Base-by-base conservation (phyloP, 2,797 vertebrate genomes). In the Diceros bicornis region DNA sequence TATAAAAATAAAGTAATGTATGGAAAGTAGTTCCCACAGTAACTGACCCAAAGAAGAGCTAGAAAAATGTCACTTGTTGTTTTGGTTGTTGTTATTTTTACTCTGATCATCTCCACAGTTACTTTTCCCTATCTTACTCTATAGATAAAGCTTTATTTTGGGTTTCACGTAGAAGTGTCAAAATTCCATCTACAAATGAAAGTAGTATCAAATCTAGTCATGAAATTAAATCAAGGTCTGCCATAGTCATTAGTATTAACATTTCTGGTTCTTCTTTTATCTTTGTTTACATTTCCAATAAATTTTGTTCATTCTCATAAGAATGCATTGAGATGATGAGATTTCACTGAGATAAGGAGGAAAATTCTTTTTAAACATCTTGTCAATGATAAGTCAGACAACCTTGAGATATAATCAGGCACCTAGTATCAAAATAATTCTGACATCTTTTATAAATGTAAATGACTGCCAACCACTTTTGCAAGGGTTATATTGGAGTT, bases 381-480 rank as follows among this genome's bases (percentile, higher is more conserved):
- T 93, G n/a, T 95, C 97, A 64, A 27, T 74, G 69, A 37, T 32
- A 95, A 77, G 41, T 78, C 89, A 84, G 29, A 84, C 32, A 88
- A 89, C 71, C 37, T 41, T 89, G 64, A 91, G 37, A 83, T 32
- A 21, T 81, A 94, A 92, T 66, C 71, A 96, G 72, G 55, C 41
- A 86, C 32, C n/a, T 85, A 84, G 89, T 66, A 94, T 59, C 81
- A 79, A 96, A 87, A 89, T 41, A 97, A 55, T 50, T 23, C 37
- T 52, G 66, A 77, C 4, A 4, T 77, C 47, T 55, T 68, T 95
- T 74, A 89, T 82, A 71, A 95, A 87, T 55, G 41, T 74, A 97
- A 93, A 84, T 86, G 37, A 57, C 41, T 78, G 32, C 11, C 29
- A 41, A 57, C 4, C 34, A 59, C 52, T 61, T 91, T 77, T 17